Evolutionary conservation across 2,113 vertebrate species (phyloP).

Genomic region (Tringa solitaria): DNA sequence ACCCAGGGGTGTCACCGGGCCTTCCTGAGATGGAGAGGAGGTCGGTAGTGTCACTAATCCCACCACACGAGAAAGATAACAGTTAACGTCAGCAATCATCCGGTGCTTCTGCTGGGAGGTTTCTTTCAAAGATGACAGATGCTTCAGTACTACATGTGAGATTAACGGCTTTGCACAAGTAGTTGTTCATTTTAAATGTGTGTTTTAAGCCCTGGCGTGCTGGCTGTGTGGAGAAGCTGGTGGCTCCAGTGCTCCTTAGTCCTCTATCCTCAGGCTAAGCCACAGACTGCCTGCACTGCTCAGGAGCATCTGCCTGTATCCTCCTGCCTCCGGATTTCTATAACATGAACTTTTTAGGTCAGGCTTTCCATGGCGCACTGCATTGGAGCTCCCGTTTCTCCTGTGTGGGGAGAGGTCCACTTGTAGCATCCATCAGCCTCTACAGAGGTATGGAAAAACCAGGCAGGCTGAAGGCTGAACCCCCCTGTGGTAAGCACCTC

Average conservation of each 20-base stretch:
- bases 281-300: background rate
- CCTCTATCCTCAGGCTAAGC: background rate
- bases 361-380: background rate
- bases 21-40: background rate
- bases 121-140: background rate
- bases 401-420: rapidly evolving
- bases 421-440: background rate
- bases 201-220: background rate
- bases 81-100: rapidly evolving
- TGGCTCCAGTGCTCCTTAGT: background rate
- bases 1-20: background rate
- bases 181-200: background rate
- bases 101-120: background rate
- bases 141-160: background rate
- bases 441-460: background rate
- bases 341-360: background rate
- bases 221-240: background rate
- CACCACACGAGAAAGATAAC: rapidly evolving
- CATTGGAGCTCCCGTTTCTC: background rate
- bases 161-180: background rate
- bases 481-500: background rate
- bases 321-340: background rate
- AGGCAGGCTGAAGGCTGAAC: background rate
- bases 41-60: background rate
- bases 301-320: background rate